Evolutionary conservation across 2,797 vertebrate genomes (phyloP), one percentile per base, ranked within the genome.

Genomic region (Mionectes olivaceus): DNA sequence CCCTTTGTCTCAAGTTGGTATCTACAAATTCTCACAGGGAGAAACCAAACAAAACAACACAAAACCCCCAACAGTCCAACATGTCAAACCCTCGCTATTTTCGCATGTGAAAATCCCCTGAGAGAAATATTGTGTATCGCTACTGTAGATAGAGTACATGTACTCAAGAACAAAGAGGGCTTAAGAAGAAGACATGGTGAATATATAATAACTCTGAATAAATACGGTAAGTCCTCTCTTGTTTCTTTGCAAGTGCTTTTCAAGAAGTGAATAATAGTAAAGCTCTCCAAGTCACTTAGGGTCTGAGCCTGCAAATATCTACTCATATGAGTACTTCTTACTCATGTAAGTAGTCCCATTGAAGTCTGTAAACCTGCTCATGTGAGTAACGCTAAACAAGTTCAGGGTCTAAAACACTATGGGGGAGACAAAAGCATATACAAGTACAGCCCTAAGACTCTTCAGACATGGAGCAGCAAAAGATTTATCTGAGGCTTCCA

Each of bases 181-280:
- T 96, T 97, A 96, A 96, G 96, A 96, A 93, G 95, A 96, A 89
- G 94, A 96, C 95, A 96, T 94, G 78, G 96, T 97, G 95, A 95
- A 96, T 96, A 93, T 97, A 96, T 96, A 97, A 96, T 96, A 97
- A 96, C 95, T 96, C 93, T 97, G 95, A 94, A 96, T 96, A 97
- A 96, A 97, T 96, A 95, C 77, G 67, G 91, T 97, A 97, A 96
- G 95, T 95, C 96, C 93, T 90, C 96, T 96, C 95, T 96, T 96
- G 94, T 97, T 96, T 96, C 95, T 96, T 94, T 95, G 95, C 94
- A 96, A 97, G 95, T 94, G 96, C 95, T 94, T 97, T 97, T 96
- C 91, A 97, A 95, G 95, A 96, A 95, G 70, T 87, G 95, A 96
- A 97, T 97, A 97, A 97, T 96, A 91, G 96, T 90, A 95, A 97